Evolutionary conservation across 2,797 vertebrate genomes (phyloP).

Genomic region (Melanotaenia nigrans): DNA sequence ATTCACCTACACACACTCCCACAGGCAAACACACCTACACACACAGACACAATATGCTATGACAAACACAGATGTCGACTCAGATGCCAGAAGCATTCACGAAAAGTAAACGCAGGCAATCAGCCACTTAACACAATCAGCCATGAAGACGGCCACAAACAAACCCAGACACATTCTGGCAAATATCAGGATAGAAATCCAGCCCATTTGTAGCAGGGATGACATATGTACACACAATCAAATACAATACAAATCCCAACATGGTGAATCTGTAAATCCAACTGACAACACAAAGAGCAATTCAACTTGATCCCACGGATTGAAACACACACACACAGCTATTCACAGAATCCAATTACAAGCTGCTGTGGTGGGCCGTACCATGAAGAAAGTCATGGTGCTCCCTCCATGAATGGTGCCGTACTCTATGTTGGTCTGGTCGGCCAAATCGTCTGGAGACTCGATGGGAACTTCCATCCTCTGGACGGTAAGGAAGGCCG

Average conservation of each 20-base stretch:
- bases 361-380: slow-evolving; percentile 48
- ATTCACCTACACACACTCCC: slow-evolving; percentile 59
- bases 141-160: slow-evolving; percentile 63
- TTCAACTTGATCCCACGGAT: neutral
- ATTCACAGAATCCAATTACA: neutral
- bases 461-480: slow-evolving; percentile 96
- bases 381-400: slow-evolving; percentile 98
- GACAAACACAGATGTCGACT: slow-evolving; percentile 78
- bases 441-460: slow-evolving; percentile 92
- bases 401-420: slow-evolving; percentile 95
- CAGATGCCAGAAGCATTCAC: slow-evolving; percentile 70
- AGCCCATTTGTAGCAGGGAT: slow-evolving; percentile 24
- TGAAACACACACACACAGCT: neutral
- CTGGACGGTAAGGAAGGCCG: slow-evolving; percentile 94
- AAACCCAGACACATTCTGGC: slow-evolving; percentile 47
- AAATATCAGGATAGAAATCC: slow-evolving; percentile 49
- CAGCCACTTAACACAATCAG: slow-evolving; percentile 71
- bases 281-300: slow-evolving; percentile 9
- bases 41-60: slow-evolving; percentile 31
- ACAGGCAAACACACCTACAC: slow-evolving; percentile 60
- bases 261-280: slow-evolving; percentile 17
- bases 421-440: slow-evolving; percentile 96
- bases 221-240: slow-evolving; percentile 22
- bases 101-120: slow-evolving; percentile 73
- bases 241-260: slow-evolving; percentile 3